Conservation (phyloP, 1,140 invertebrate species). For the Pachypeltis micranthus region DNA sequence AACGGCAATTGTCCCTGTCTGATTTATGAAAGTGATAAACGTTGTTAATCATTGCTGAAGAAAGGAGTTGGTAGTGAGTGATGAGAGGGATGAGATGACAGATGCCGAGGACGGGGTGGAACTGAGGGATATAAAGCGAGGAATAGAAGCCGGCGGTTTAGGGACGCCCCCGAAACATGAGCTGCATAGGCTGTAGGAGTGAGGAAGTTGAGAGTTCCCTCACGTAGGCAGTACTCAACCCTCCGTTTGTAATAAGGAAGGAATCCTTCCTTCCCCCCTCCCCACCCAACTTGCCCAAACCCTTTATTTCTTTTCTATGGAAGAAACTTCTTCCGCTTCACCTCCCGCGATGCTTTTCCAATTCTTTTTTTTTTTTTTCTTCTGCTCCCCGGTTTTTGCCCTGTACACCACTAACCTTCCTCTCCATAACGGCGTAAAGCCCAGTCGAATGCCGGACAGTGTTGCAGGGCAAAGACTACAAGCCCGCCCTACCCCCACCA, state of each 20-base stretch:
- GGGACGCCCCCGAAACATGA: neutral
- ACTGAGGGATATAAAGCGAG: neutral
- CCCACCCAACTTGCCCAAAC: neutral
- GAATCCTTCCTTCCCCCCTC: neutral
- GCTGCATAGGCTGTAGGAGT: neutral
- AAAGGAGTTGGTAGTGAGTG: neutral
- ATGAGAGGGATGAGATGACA: conserved; percentile 5
- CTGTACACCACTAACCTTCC: too few species aligned
- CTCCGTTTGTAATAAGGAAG: conserved; percentile 8
- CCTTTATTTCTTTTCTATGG: neutral
- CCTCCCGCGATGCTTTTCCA: too few species aligned
- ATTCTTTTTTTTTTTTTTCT: too few species aligned
- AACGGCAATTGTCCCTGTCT: neutral
- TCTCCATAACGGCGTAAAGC: too few species aligned
- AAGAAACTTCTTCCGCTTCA: neutral
- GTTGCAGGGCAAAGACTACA: too few species aligned
- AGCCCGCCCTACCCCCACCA: too few species aligned
- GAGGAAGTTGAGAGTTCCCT: neutral
- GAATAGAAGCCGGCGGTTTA: too few species aligned
- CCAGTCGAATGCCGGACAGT: too few species aligned
- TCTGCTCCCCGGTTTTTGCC: too few species aligned
- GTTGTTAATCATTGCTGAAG: neutral
- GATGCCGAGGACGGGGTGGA: neutral
- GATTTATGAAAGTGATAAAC: neutral
- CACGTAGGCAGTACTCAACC: conserved; percentile 6